These are phyloP conservation scores for Drosophila malerkotliana DNA, from an alignment of 1,140 invertebrate species.

Conservation along the genomic window DNA sequence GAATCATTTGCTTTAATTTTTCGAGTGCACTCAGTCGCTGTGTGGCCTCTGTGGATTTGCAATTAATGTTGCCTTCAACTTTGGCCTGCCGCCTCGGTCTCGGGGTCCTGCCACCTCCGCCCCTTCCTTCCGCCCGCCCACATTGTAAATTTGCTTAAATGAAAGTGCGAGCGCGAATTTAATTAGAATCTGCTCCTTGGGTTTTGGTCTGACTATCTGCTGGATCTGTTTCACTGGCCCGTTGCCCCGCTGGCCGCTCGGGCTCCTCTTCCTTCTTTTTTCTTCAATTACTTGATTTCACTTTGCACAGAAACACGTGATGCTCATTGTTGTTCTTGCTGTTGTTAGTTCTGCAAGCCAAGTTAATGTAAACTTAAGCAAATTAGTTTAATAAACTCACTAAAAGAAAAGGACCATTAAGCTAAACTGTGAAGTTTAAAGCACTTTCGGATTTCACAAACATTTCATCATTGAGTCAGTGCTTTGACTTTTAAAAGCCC, in stretches of 20 bases:
- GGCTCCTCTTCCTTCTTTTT: slow-evolving; percentile 16
- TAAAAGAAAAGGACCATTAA: slow-evolving; percentile 1
- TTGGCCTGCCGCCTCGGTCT: slow-evolving; percentile 36
- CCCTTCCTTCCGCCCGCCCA: slow-evolving; percentile 19
- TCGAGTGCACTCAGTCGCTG: neutral
- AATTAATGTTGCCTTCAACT: slow-evolving; percentile 82
- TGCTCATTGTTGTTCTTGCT: slow-evolving; percentile 38
- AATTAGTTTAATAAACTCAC: slow-evolving; percentile 61
- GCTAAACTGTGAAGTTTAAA: neutral
- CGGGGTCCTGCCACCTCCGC: slow-evolving; percentile 14
- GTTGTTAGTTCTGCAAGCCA: slow-evolving; percentile 25
- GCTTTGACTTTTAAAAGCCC: neutral
- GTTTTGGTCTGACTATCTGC: slow-evolving; percentile 43
- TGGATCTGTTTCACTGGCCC: slow-evolving; percentile 46
- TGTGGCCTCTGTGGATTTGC: slow-evolving; percentile 71
- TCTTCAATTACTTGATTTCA: slow-evolving; percentile 53
- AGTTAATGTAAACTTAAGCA: slow-evolving; percentile 50
- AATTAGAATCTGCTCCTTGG: slow-evolving; percentile 68
- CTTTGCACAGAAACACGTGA: slow-evolving; percentile 55
- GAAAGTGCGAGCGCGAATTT: slow-evolving; percentile 80
- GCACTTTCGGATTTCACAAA: neutral
- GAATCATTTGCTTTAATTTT: neutral
- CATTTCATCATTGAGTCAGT: no score
- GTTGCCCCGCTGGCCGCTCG: neutral
- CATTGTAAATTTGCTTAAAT: slow-evolving; percentile 76